A percentile compares a stretch with the other conserved stretches of the same genome.
Conservation (phyloP, 2,888 invertebrate genomes). For the Polyploca ridens region DNA sequence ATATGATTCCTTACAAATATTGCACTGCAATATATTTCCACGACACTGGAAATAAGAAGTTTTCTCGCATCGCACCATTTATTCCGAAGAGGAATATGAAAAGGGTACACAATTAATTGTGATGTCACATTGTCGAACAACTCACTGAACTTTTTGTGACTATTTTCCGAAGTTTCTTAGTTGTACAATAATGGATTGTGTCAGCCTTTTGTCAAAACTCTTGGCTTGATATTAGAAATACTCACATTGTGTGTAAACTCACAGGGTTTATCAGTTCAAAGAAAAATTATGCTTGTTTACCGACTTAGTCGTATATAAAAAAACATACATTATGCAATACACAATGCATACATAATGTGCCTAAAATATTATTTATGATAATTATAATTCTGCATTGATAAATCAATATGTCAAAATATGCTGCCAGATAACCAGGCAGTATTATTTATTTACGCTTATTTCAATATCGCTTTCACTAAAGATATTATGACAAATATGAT, state of each 20-base stretch:
- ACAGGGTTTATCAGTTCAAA: not conserved
- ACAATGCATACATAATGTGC: too few species aligned
- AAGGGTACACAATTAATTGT: constrained; percentile 68
- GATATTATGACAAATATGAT: constrained; percentile 40
- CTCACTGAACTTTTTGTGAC: constrained; percentile 34
- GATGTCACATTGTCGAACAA: constrained; percentile 60
- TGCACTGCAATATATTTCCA: constrained; percentile 7
- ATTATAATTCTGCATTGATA: too few species aligned
- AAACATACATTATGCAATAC: too few species aligned
- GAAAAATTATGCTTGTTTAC: too few species aligned
- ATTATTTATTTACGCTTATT: constrained; percentile 2
- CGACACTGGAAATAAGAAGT: constrained; percentile 46
- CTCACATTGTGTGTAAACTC: not conserved
- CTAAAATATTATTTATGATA: too few species aligned
- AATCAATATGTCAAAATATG: too few species aligned
- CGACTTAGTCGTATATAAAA: too few species aligned
- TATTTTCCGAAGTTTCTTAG: constrained; percentile 17
- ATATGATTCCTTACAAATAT: constrained; percentile 31
- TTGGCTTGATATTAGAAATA: not conserved
- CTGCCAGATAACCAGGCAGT: not conserved
- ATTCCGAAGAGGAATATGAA: constrained; percentile 57
- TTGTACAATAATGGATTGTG: constrained; percentile 11
- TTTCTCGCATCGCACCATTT: constrained; percentile 62
- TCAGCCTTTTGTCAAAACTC: constrained; percentile 8
- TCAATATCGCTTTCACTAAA: constrained; percentile 25